A percentile compares a stretch with the other conserved stretches of the same genome.
Evolutionary conservation across 2,797 vertebrate species (phyloP).

Genomic region (Heliangelus exortis): DNA sequence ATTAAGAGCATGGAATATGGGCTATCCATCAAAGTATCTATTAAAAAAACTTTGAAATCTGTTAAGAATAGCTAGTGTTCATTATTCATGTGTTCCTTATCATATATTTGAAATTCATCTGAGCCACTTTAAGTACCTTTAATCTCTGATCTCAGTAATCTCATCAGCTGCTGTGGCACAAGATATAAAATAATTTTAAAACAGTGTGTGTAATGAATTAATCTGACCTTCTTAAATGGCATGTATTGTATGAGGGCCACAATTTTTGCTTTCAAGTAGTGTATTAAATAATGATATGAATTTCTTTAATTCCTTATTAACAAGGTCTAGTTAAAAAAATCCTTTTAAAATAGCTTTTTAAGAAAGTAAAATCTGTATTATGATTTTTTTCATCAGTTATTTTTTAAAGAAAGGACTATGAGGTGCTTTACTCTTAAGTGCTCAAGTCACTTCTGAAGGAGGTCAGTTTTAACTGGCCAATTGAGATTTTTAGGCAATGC

Average conservation of each 20-base stretch:
- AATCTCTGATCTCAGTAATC: conserved; percentile 31
- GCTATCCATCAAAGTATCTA: background rate
- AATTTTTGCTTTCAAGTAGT: background rate
- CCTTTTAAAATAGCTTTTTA: background rate
- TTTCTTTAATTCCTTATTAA: background rate
- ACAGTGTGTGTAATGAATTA: background rate
- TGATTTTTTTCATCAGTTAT: background rate
- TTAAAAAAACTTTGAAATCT: background rate
- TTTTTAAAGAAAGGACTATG: background rate
- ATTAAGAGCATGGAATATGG: background rate
- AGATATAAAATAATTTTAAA: conserved; percentile 31
- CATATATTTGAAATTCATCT: conserved; percentile 25
- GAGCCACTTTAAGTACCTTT: background rate
- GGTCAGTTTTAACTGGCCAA: background rate
- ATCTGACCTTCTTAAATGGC: background rate
- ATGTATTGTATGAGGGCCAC: background rate
- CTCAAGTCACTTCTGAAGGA: background rate
- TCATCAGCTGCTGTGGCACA: conserved; percentile 33
- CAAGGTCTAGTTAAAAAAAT: background rate
- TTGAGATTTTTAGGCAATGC: background rate
- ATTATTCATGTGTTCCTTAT: conserved; percentile 5
- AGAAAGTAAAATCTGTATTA: background rate
- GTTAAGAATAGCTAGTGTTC: background rate
- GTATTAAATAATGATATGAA: background rate
- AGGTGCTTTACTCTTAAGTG: background rate